Evolutionary conservation across 1,140 invertebrate species (phyloP), one percentile per base, ranked within the genome.

Genomic region (Calliphora vicina): DNA sequence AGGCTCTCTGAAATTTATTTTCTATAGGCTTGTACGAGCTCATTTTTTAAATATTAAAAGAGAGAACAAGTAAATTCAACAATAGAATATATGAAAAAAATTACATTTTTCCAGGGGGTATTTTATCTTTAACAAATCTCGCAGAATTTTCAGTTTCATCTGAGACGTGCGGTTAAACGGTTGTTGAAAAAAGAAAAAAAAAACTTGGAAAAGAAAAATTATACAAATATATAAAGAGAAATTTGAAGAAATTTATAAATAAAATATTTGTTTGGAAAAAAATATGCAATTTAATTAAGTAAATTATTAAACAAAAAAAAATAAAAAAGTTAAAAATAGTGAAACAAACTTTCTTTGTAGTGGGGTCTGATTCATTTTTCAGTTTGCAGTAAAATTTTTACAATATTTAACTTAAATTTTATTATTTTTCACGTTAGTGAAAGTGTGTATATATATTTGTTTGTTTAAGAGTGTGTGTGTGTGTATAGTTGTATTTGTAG

Each of bases 101-200:
- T 20, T 74, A 67, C 61, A 67, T 71, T 43, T 84, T 88, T 89
- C 86, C 88, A 86, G 86, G 88, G 87, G 86, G 86, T 87, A 87
- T 89, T 89, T 89, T 88, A 89, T 88, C 88, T 89, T 86, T 82
- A 84, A 84, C 85, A 81, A 87, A 89, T 87, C 86, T 86, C 84
- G 83, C 86, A 85, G 82, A 78, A 84, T 84, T 80, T 88, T 89
- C 86, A 89, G 88, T 89, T 89, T 88, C 88, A 86, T 88, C 85
- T 89, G 88, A 89, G 87, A 89, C 88, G 86, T 87, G 89, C 88
- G 86, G 85, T 86, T 83, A 86, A 89, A 85, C 87, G 88, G 88
- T 89, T 87, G 86, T 89, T 86, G 87, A 80, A 81, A 80, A 57
- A 71, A 27, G 76, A 71, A 35, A 82, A 29, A 17, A 1, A 8